A percentile compares a stretch with the other conserved stretches of the same genome.
Conservation (phyloP, 2,888 invertebrate species). For the Acronicta aceris region DNA sequence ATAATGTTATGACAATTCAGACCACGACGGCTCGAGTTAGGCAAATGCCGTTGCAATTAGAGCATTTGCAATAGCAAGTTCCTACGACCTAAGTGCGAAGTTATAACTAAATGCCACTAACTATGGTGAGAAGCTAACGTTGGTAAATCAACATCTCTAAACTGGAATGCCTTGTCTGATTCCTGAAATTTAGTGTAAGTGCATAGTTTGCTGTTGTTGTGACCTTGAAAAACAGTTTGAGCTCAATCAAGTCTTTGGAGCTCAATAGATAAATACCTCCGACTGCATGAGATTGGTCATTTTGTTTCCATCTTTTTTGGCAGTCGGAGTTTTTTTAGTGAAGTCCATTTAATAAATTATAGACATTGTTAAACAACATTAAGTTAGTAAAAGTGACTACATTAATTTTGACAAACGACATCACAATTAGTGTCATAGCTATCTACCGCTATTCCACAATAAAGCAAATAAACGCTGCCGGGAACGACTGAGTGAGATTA, state of each 20-base stretch:
- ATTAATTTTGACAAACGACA: conserved; percentile 47
- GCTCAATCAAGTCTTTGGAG: too few relatives aligned
- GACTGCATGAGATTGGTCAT: too few relatives aligned
- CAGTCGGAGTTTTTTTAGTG: too few relatives aligned
- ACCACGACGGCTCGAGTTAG: neutral
- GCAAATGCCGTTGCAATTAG: conserved; percentile 4
- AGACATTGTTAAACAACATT: conserved; percentile 25
- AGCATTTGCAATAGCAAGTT: neutral
- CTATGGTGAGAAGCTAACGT: neutral
- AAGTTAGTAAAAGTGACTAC: conserved; percentile 30
- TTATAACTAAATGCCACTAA: conserved; percentile 2
- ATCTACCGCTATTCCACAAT: conserved; percentile 28
- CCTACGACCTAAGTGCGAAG: neutral
- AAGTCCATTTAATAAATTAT: too few relatives aligned
- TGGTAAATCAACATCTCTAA: conserved; percentile 16
- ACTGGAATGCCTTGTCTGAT: neutral
- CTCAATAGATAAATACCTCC: too few relatives aligned
- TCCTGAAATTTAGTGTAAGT: too few relatives aligned
- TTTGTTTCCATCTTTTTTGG: too few relatives aligned
- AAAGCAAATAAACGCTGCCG: conserved; percentile 25
- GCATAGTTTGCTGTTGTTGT: too few relatives aligned
- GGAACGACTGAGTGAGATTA: conserved; percentile 34
- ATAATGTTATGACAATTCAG: neutral
- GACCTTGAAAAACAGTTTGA: too few relatives aligned
- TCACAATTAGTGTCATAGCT: conserved; percentile 54